Evolutionary conservation across 2,797 vertebrate species (phyloP).

Genomic region (Pelobates cultripes): DNA sequence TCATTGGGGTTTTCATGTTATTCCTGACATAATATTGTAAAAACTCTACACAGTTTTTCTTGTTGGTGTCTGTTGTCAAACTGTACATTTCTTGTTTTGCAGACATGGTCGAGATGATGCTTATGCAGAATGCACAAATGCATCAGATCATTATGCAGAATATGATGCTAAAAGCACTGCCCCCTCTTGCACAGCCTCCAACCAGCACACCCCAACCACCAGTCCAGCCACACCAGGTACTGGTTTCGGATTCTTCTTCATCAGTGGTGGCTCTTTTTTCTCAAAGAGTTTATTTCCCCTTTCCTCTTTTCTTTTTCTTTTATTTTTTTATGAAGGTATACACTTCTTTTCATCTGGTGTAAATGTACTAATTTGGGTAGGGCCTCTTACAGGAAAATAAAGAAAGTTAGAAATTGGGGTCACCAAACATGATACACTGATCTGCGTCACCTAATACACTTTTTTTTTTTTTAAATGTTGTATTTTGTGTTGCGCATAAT

Average conservation of each 20-base stretch:
- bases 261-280: no score
- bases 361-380: background rate
- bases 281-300: no score
- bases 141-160: conserved; percentile 90
- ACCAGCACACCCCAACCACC: conserved; percentile 26
- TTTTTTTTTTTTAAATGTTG: background rate
- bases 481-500: no score
- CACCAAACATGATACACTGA: background rate
- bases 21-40: no score
- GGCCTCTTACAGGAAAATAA: background rate
- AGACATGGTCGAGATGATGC: conserved; percentile 91
- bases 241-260: no score
- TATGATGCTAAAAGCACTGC: conserved; percentile 85
- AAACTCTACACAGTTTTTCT: no score
- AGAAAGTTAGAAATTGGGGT: background rate
- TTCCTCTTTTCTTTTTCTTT: no score
- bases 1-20: no score
- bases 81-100: background rate
- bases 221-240: conserved; percentile 62
- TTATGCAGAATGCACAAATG: conserved; percentile 91
- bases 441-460: background rate
- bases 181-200: conserved; percentile 56
- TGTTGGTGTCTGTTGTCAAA: background rate
- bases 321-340: background rate
- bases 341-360: background rate